Percentiles rank a stretch among this genome's conserved stretches.
phyloP scores from a whole-genome alignment of 2,113 vertebrate genomes.

The Salvator merianae region DNA sequence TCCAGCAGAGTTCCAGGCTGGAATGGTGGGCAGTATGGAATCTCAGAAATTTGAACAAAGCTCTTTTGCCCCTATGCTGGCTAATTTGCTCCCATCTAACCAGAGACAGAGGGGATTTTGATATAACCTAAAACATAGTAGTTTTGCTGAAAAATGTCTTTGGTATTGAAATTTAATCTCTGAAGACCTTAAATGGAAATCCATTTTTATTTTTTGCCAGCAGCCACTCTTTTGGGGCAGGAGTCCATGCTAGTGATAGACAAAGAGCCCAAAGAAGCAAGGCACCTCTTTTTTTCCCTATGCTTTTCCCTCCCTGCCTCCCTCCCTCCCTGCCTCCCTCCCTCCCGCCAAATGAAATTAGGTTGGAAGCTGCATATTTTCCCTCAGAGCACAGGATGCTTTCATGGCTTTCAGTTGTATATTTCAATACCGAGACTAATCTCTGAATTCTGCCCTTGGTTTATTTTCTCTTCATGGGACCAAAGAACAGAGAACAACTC shows the following conservation, averaged over 20 bases:
- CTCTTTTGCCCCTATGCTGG: too few relatives aligned
- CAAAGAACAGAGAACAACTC: neutral
- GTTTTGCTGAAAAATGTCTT: neutral
- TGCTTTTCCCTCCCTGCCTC: neutral
- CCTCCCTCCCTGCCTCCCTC: neutral
- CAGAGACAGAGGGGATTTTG: too few relatives aligned
- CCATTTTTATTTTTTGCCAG: too few relatives aligned
- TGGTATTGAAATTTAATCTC: neutral
- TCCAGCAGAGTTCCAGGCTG: too few relatives aligned
- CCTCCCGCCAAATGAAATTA: neutral
- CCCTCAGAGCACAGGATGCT: neutral
- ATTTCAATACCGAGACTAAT: neutral
- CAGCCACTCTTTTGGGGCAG: neutral
- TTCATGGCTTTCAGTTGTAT: neutral
- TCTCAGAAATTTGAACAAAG: too few relatives aligned
- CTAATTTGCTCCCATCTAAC: too few relatives aligned
- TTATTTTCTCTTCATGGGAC: neutral
- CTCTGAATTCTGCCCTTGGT: neutral
- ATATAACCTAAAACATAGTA: neutral
- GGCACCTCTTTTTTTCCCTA: neutral
- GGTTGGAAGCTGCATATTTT: neutral
- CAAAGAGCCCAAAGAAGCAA: neutral
- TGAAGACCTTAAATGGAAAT: neutral
- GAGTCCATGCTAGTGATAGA: neutral
- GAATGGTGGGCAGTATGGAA: too few relatives aligned